These are phyloP conservation scores for Axea sp. DNA, from an alignment of 2,888 invertebrate genomes.

Conservation along the genomic window DNA sequence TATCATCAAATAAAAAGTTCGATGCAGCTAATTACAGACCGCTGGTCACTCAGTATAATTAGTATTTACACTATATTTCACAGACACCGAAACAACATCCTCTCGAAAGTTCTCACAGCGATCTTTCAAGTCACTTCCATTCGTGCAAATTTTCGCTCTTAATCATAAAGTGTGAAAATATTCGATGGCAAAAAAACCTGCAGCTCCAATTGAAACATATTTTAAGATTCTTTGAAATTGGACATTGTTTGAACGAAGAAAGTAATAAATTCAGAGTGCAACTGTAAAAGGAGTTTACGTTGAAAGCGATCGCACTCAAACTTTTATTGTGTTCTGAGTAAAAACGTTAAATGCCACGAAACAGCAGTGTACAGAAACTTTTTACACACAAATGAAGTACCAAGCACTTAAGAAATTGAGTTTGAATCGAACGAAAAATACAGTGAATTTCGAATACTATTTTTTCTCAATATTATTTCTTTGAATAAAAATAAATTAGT, in stretches of 20 bases:
- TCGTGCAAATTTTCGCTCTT: not conserved
- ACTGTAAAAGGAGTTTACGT: conserved; percentile 23
- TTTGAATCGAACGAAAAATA: not conserved
- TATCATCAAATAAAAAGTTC: not conserved
- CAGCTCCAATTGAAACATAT: conserved; percentile 23
- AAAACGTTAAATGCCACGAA: conserved; percentile 16
- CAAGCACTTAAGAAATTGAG: not conserved
- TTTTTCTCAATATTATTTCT: too few relatives aligned
- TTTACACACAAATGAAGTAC: conserved; percentile 7
- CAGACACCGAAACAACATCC: not conserved
- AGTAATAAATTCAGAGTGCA: conserved; percentile 18
- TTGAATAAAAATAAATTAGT: too few relatives aligned
- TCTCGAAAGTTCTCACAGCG: too few relatives aligned
- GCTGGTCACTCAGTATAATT: not conserved
- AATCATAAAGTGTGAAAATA: conserved; percentile 31
- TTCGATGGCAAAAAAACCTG: conserved; percentile 10
- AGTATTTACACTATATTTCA: not conserved
- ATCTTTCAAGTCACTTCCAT: too few relatives aligned
- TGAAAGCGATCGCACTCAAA: conserved; percentile 13
- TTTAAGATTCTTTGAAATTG: conserved; percentile 26
- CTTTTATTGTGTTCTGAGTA: conserved; percentile 34
- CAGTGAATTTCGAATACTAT: too few relatives aligned
- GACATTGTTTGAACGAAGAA: conserved; percentile 31
- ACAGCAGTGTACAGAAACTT: conserved; percentile 14
- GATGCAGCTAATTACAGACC: conserved; percentile 4